phyloP scores from a whole-genome alignment of 2,113 vertebrate genomes.

The Morone saxatilis region DNA sequence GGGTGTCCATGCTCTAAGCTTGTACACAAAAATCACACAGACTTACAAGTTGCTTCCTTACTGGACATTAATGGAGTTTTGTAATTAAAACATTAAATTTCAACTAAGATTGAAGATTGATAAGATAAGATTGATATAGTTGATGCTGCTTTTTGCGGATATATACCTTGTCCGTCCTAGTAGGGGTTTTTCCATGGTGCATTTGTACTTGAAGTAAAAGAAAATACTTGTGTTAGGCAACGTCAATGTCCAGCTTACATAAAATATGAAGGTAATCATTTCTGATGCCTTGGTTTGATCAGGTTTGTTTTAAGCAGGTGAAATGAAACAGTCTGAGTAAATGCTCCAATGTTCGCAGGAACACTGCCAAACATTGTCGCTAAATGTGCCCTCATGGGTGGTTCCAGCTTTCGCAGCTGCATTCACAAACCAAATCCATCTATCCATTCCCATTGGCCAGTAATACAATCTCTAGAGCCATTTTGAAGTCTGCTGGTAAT shows the following conservation, averaged over 20 bases:
- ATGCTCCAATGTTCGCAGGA: not conserved
- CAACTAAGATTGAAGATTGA: too few species aligned
- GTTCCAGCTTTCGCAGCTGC: not conserved
- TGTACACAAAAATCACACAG: too few species aligned
- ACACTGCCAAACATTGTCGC: not conserved
- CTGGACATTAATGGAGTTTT: too few species aligned
- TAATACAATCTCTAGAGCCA: slow-evolving; percentile 51
- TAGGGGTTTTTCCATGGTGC: not conserved
- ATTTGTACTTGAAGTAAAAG: not conserved
- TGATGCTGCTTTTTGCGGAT: too few species aligned
- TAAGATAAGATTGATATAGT: too few species aligned
- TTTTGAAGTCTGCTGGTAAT: slow-evolving; percentile 51
- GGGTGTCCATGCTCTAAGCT: too few species aligned
- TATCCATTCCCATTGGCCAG: slow-evolving; percentile 6
- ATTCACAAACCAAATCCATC: slow-evolving; percentile 12
- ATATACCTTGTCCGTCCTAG: too few species aligned
- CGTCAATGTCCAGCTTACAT: not conserved
- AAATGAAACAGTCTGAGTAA: not conserved
- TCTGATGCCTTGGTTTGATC: not conserved
- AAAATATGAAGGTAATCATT: not conserved
- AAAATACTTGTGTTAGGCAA: not conserved
- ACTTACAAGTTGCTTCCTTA: too few species aligned
- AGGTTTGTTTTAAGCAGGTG: not conserved
- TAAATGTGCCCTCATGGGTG: not conserved
- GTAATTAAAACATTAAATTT: too few species aligned